Percentiles rank a stretch among this genome's conserved stretches.
phyloP scores from a whole-genome alignment of 2,888 invertebrate genomes.

The Nymphalis urticae region DNA sequence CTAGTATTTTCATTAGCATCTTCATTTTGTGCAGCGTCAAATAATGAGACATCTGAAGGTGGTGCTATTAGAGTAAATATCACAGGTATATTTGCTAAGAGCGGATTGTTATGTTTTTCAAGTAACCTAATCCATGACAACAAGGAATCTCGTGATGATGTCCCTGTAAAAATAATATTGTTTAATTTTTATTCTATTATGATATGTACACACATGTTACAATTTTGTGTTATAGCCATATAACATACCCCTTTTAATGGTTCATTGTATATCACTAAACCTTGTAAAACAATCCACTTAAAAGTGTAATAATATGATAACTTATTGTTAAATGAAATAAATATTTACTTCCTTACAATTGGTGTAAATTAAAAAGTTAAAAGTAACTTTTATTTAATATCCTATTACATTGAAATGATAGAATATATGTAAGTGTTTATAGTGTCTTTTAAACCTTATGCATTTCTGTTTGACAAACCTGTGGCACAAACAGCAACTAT shows the following conservation, averaged over 20 bases:
- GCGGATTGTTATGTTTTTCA: slow-evolving; percentile 88
- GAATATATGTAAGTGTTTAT: background rate
- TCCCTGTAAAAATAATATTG: slow-evolving; percentile 79
- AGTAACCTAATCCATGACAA: slow-evolving; percentile 94
- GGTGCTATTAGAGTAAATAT: slow-evolving; percentile 90
- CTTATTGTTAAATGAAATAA: too few species aligned
- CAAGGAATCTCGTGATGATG: slow-evolving; percentile 93
- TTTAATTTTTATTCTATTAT: too few species aligned
- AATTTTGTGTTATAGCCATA: too few species aligned
- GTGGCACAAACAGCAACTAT: slow-evolving; percentile 94
- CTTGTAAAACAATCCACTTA: too few species aligned
- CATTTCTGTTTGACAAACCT: slow-evolving; percentile 50
- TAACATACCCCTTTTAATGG: too few species aligned
- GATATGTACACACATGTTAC: too few species aligned
- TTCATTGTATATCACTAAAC: too few species aligned
- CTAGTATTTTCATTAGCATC: slow-evolving; percentile 46
- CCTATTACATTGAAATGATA: background rate
- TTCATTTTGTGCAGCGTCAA: slow-evolving; percentile 53
- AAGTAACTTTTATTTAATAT: background rate
- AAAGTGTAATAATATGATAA: too few species aligned
- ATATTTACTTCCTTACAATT: too few species aligned
- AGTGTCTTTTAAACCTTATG: background rate
- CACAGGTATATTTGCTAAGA: slow-evolving; percentile 88
- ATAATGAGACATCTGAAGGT: slow-evolving; percentile 65
- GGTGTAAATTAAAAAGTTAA: too few species aligned